phyloP scores from a whole-genome alignment of 1,140 invertebrate species.

The Marisa cornuarietis region DNA sequence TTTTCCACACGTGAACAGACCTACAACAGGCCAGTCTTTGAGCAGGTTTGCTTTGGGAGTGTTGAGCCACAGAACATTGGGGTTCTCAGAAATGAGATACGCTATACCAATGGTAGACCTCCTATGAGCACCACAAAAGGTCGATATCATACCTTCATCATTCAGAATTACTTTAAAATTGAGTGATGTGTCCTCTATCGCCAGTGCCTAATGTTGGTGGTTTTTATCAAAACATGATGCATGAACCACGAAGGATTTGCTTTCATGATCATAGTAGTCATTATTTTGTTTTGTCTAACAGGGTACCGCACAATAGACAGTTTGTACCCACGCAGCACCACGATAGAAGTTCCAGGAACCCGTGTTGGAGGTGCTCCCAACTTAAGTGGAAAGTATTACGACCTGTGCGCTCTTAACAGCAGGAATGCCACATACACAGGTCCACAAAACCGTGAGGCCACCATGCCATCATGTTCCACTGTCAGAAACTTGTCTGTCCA shows the following conservation, averaged over 20 bases:
- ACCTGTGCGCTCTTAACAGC: slow-evolving; percentile 45
- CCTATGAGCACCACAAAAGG: slow-evolving; percentile 35
- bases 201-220: too few species aligned
- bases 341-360: slow-evolving; percentile 32
- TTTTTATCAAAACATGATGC: too few species aligned
- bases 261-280: too few species aligned
- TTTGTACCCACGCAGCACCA: slow-evolving; percentile 51
- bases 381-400: slow-evolving; percentile 35
- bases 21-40: slow-evolving; percentile 2
- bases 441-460: slow-evolving; percentile 7
- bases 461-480: slow-evolving; percentile 24
- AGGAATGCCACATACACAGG: slow-evolving; percentile 36
- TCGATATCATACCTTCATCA: background rate
- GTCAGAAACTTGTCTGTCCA: slow-evolving; percentile 54
- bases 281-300: slow-evolving; percentile 15
- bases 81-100: slow-evolving; percentile 28
- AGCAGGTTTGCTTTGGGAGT: slow-evolving; percentile 10
- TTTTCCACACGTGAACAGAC: background rate
- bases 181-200: too few species aligned
- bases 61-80: slow-evolving; percentile 27
- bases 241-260: too few species aligned
- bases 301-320: slow-evolving; percentile 60
- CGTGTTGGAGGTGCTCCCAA: slow-evolving; percentile 22
- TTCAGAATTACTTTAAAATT: background rate
- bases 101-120: slow-evolving; percentile 19